Percentiles rank a stretch among this genome's conserved stretches.
phyloP scores from a whole-genome alignment of 1,140 invertebrate species.

The Brachionus rubens region DNA sequence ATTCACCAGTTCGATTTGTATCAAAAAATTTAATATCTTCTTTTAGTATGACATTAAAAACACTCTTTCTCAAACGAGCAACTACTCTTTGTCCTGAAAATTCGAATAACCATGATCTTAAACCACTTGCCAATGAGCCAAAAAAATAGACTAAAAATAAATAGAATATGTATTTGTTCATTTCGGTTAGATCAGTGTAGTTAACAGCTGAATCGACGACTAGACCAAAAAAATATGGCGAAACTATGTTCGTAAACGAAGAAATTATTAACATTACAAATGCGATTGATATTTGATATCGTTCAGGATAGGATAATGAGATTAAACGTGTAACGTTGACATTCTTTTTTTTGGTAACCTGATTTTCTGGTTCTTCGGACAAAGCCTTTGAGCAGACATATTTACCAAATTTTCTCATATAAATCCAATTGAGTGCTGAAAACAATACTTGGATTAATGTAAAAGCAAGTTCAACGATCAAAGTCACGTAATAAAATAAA shows the following conservation, averaged over 20 bases:
- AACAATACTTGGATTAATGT: background rate
- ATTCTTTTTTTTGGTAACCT: background rate
- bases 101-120: constrained; percentile 54
- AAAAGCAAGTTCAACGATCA: background rate
- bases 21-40: constrained; percentile 60
- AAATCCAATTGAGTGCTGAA: background rate
- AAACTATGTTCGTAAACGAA: constrained; percentile 53
- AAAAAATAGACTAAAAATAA: constrained; percentile 53
- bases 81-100: constrained; percentile 57
- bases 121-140: constrained; percentile 52
- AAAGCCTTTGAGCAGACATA: background rate
- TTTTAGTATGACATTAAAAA: constrained; percentile 53
- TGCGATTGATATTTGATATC: constrained; percentile 4
- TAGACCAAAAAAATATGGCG: constrained; percentile 57
- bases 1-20: constrained; percentile 57
- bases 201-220: constrained; percentile 57
- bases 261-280: constrained; percentile 50
- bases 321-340: constrained; percentile 25
- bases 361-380: background rate
- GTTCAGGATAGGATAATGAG: constrained; percentile 10
- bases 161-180: constrained; percentile 54
- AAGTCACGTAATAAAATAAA: background rate
- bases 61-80: constrained; percentile 52
- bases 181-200: constrained; percentile 54
- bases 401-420: constrained; percentile 7